Percentiles rank a stretch among this genome's conserved stretches.
These are phyloP conservation scores for Disparrhopalites patrizii DNA, from an alignment of 2,888 invertebrate species.

Conservation along the genomic window DNA sequence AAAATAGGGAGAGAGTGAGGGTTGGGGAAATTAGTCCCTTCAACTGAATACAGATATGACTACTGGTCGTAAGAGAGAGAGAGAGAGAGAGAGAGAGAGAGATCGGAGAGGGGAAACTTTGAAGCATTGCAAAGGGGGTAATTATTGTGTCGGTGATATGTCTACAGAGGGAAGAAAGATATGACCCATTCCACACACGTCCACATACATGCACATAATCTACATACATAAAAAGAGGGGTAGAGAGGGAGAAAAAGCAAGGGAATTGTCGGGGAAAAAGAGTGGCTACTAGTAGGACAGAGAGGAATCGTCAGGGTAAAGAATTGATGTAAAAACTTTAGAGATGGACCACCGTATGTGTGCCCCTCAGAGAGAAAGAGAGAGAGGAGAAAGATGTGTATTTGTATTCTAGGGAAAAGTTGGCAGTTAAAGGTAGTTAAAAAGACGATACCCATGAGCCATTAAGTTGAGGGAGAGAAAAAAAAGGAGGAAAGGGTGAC, in stretches of 20 bases:
- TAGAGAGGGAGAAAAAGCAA: not conserved
- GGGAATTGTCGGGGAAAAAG: not conserved
- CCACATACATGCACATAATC: not conserved
- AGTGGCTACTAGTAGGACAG: not conserved
- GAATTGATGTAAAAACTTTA: constrained; percentile 11
- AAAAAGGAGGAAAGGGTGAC: constrained; percentile 33
- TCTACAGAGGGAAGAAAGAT: not conserved
- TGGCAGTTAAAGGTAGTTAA: constrained; percentile 35
- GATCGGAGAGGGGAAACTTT: constrained; percentile 9
- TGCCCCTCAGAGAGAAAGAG: too few relatives aligned
- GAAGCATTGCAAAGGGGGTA: constrained; percentile 6
- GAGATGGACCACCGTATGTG: constrained; percentile 4
- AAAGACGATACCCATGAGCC: constrained; percentile 37
- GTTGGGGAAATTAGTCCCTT: constrained; percentile 9
- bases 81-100: too few relatives aligned
- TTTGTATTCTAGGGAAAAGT: constrained; percentile 30
- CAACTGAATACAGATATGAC: constrained; percentile 5
- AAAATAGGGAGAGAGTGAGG: too few relatives aligned
- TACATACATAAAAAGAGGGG: not conserved
- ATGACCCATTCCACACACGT: constrained; percentile 1
- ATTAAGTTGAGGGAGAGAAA: constrained; percentile 34
- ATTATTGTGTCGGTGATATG: not conserved
- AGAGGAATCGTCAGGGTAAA: not conserved
- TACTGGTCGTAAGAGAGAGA: not conserved
- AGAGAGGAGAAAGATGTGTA: constrained; percentile 17